Evolutionary conservation across 2,888 invertebrate species (phyloP).

Genomic region (Cerastoderma edule): DNA sequence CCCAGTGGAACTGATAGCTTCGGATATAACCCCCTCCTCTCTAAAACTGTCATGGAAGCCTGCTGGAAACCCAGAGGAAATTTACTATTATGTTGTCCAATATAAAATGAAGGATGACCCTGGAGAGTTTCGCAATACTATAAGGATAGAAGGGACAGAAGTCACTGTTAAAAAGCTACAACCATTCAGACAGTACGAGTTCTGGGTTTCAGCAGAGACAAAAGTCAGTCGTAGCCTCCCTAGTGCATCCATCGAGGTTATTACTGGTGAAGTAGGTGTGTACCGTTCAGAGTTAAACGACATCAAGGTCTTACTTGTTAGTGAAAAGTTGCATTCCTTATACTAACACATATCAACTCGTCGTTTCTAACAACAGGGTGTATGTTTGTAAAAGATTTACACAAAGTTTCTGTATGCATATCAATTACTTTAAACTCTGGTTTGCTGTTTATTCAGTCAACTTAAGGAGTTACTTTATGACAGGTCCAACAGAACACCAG

Average conservation of each 20-base stretch:
- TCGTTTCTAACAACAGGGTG: too few relatives aligned
- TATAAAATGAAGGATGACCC: conserved; percentile 95
- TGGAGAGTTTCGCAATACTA: conserved; percentile 91
- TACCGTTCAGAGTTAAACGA: too few relatives aligned
- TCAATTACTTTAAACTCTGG: too few relatives aligned
- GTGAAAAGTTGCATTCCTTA: too few relatives aligned
- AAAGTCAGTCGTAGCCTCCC: conserved; percentile 96
- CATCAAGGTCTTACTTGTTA: too few relatives aligned
- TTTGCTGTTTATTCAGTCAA: too few relatives aligned
- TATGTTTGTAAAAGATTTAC: too few relatives aligned
- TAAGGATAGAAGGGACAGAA: conserved; percentile 93
- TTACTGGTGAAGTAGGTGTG: conserved; percentile 97
- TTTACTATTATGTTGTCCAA: conserved; percentile 98
- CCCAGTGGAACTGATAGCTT: conserved; percentile 94
- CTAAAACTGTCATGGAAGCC: conserved; percentile 95
- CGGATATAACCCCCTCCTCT: conserved; percentile 96
- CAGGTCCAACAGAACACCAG: too few relatives aligned
- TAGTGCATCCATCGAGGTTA: conserved; percentile 94
- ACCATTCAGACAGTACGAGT: conserved; percentile 98
- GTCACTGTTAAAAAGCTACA: conserved; percentile 92
- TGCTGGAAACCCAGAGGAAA: conserved; percentile 86
- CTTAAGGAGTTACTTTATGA: too few relatives aligned
- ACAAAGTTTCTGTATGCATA: too few relatives aligned
- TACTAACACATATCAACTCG: too few relatives aligned
- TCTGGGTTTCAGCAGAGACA: conserved; percentile 97